Base-by-base conservation (phyloP, 1,140 invertebrate genomes). In the Tribolium castaneum region DNA sequence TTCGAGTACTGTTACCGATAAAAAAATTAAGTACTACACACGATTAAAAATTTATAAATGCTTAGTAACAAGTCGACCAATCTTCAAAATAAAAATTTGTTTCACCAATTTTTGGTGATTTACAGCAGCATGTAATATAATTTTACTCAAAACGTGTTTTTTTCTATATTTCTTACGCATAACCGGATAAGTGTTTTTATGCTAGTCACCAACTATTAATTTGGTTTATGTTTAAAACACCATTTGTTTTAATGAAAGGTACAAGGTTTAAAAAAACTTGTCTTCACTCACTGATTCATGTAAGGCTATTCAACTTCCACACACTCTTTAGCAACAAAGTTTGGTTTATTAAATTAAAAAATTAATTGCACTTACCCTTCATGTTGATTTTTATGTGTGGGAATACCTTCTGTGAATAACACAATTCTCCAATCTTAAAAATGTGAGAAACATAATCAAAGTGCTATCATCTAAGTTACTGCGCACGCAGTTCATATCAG, bases 401-500 rank as follows among this genome's bases (percentile, higher is more conserved):
- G n/a, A 45, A 45, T 45, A 45, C n/a, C n/a, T 45, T 1, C 51
- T 30, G 13, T 52, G 10, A 7, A 52, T 19, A 52, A 14, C 51
- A 52, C 39, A 50, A 50, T 13, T 52, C 13, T 12, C 12, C 12
- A 52, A 14, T 52, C 5, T 19, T 52, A 13, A 13, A 14, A 52
- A 16, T 52, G 51, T 52, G 51, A 52, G 51, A 52, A 52, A 52
- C 13, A 16, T 14, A 52, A 52, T 52, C 51, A 52, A 52, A 52
- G 13, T 16, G 51, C 12, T 52, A 19, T 52, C 3, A 19, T 52
- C 6, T 50, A 52, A 14, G 13, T 52, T 6, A 52, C 16, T 52
- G 51, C 51, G 51, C 51, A 19, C 51, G 51, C 51, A 52, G 51
- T 52, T 52, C n/a, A 52, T 52, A 52, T 52, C 51, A 52, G 12